Evolutionary conservation across 2,797 vertebrate species (phyloP).

Genomic region (Alauda arvensis): DNA sequence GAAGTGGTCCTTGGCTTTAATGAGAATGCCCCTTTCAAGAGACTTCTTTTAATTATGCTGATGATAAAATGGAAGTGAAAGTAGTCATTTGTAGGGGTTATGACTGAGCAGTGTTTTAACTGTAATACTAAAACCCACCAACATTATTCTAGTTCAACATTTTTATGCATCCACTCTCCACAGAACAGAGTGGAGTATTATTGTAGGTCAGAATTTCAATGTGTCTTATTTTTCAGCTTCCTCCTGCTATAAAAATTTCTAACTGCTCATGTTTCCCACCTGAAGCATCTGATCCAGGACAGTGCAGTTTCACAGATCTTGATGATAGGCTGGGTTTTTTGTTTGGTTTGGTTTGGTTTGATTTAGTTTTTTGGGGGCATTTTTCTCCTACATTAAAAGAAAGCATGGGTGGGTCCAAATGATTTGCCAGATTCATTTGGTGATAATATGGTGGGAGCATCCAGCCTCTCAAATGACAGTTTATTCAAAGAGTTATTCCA

Average conservation of each 20-base stretch:
- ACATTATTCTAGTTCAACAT: constrained; percentile 61
- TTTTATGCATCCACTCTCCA: constrained; percentile 48
- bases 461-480: neutral
- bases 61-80: constrained; percentile 68
- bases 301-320: neutral
- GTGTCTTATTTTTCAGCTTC: constrained; percentile 15
- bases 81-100: constrained; percentile 69
- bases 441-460: neutral
- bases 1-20: constrained; percentile 72
- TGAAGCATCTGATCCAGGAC: neutral
- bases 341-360: neutral
- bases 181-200: constrained; percentile 20
- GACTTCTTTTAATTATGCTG: constrained; percentile 68
- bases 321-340: neutral
- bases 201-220: constrained; percentile 30
- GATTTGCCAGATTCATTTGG: neutral
- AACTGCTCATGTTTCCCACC: neutral
- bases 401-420: neutral
- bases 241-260: neutral
- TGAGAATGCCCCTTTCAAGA: constrained; percentile 73
- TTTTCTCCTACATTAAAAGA: neutral
- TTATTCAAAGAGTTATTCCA: constrained; percentile 4
- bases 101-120: constrained; percentile 59
- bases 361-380: accelerated
- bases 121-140: constrained; percentile 58